These are phyloP conservation scores for Hoplodrina ambigua DNA, from an alignment of 2,888 invertebrate genomes.

Conservation along the genomic window DNA sequence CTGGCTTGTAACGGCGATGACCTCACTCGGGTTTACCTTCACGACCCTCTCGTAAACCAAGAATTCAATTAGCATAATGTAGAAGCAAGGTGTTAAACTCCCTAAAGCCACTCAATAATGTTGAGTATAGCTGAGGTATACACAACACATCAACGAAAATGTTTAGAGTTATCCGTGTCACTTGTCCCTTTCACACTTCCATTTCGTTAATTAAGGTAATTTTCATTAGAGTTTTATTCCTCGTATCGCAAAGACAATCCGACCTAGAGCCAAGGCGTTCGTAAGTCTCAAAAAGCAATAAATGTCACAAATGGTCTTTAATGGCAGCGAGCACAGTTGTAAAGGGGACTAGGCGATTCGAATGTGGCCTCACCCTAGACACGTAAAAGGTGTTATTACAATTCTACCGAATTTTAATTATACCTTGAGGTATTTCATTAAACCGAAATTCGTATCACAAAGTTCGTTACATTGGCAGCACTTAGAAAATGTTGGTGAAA, in stretches of 20 bases:
- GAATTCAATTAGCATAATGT: conserved; percentile 82
- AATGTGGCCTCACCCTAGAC: conserved; percentile 43
- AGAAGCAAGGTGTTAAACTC: conserved; percentile 66
- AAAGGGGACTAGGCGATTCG: conserved; percentile 42
- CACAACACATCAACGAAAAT: conserved; percentile 24
- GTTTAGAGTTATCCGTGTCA: conserved; percentile 12
- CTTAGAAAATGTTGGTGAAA: conserved; percentile 52
- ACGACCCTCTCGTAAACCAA: conserved; percentile 75
- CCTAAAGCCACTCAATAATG: conserved; percentile 46
- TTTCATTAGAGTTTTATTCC: conserved; percentile 53
- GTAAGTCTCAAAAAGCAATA: conserved; percentile 60
- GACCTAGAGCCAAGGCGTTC: conserved; percentile 43
- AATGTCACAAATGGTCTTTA: conserved; percentile 59
- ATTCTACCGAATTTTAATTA: conserved; percentile 61
- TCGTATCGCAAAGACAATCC: conserved; percentile 49
- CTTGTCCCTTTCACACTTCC: conserved; percentile 17
- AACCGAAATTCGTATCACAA: conserved; percentile 51
- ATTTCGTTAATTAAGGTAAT: conserved; percentile 53
- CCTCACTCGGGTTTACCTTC: conserved; percentile 73
- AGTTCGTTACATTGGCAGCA: conserved; percentile 49
- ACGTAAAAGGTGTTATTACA: conserved; percentile 59
- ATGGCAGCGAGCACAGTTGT: conserved; percentile 44
- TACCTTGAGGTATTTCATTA: conserved; percentile 60
- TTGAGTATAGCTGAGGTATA: conserved; percentile 20
- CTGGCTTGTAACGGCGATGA: conserved; percentile 71